phyloP scores from a whole-genome alignment of 2,797 vertebrate species.

The Brachyalestes nurse region DNA sequence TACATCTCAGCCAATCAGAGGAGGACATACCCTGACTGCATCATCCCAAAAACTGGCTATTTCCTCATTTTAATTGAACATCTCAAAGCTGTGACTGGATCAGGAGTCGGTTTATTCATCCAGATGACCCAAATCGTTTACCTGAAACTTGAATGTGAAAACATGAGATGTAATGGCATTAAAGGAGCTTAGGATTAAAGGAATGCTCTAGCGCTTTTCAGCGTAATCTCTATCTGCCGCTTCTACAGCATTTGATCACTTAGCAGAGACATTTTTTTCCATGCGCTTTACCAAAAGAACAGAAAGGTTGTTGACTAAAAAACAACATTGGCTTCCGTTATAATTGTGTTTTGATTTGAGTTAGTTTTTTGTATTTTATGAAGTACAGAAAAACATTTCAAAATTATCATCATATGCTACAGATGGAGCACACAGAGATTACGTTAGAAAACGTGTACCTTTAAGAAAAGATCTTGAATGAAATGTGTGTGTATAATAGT shows the following conservation, averaged over 20 bases:
- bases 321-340: not conserved
- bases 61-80: conserved; percentile 20
- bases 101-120: conserved; percentile 23
- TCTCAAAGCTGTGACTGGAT: conserved; percentile 49
- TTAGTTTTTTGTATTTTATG: not conserved
- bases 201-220: not conserved
- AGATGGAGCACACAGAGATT: not conserved
- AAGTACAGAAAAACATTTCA: not conserved
- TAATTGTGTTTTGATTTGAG: not conserved
- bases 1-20: conserved; percentile 7
- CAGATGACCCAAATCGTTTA: conserved; percentile 47
- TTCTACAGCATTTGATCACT: not conserved
- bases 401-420: not conserved
- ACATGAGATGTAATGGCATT: conserved; percentile 12
- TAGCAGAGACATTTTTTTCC: not conserved
- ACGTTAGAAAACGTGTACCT: not conserved
- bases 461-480: not conserved
- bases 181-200: not conserved
- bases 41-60: conserved; percentile 11
- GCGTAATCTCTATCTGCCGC: not conserved
- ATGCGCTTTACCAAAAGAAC: too few relatives aligned
- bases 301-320: not conserved
- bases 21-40: conserved; percentile 31
- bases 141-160: conserved; percentile 49
- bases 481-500: conserved; percentile 43